Evolutionary conservation across 2,888 invertebrate species (phyloP).

Genomic region (Polietes domitor): DNA sequence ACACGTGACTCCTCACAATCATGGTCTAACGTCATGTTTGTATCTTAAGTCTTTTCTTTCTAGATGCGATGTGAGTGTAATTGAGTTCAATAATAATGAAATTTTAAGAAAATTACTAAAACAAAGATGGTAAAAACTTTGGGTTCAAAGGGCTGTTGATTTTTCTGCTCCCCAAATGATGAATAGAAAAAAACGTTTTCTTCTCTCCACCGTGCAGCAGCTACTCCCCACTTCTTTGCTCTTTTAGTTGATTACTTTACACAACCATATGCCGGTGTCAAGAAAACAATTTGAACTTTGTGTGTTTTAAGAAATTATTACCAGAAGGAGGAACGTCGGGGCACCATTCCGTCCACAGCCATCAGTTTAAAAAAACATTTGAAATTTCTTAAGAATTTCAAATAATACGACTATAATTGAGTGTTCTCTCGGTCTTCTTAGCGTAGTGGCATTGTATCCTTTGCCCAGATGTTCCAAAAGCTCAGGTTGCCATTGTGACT

Average conservation of each 20-base stretch:
- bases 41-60: no score
- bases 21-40: no score
- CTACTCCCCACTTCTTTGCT: neutral
- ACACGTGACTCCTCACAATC: no score
- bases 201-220: neutral
- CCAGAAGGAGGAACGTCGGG: slow-evolving; percentile 1
- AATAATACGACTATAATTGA: neutral
- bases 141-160: no score
- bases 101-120: no score
- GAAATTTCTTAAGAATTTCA: slow-evolving; percentile 17
- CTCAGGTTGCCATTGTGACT: slow-evolving; percentile 21
- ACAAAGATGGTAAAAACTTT: no score
- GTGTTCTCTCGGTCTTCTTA: neutral
- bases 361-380: slow-evolving; percentile 13
- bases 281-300: slow-evolving; percentile 34
- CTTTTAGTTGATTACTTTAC: neutral
- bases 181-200: no score
- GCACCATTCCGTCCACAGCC: neutral
- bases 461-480: neutral
- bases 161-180: no score
- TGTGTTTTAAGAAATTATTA: slow-evolving; percentile 14
- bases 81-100: no score
- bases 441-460: neutral
- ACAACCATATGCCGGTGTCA: slow-evolving; percentile 8
- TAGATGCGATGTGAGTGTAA: no score